phyloP scores from a whole-genome alignment of 2,888 invertebrate species.

The Campoletis raptor region DNA sequence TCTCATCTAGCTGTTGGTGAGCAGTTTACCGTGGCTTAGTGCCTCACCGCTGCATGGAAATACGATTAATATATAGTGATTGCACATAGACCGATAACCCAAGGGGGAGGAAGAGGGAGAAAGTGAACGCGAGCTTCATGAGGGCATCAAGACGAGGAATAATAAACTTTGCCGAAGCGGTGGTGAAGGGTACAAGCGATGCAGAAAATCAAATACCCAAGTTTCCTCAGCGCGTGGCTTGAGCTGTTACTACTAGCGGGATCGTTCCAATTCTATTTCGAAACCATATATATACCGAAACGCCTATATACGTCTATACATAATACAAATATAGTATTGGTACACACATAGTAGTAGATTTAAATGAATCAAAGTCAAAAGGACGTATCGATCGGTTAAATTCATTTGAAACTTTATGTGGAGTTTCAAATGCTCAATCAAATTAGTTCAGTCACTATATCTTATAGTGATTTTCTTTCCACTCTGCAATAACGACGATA shows the following conservation, averaged over 20 bases:
- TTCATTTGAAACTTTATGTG: not conserved
- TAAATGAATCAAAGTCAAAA: conserved; percentile 18
- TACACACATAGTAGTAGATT: not conserved
- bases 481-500: not conserved
- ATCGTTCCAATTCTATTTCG: conserved; percentile 25
- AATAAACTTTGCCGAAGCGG: conserved; percentile 58
- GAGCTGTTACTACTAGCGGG: conserved; percentile 43
- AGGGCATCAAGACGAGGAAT: conserved; percentile 52
- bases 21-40: conserved; percentile 31
- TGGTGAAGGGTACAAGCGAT: conserved; percentile 51
- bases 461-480: not conserved
- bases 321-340: not conserved
- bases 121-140: conserved; percentile 6
- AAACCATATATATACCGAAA: not conserved
- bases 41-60: conserved; percentile 17
- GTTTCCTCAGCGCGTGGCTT: conserved; percentile 48
- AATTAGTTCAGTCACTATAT: not conserved
- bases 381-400: conserved; percentile 1
- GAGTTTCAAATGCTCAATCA: not conserved
- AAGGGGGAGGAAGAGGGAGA: not conserved
- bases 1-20: conserved; percentile 43
- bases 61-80: conserved; percentile 60
- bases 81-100: not conserved
- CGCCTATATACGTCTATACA: not conserved
- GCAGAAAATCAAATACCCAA: conserved; percentile 65